Base-by-base conservation (phyloP, 2,797 vertebrate genomes). In the Anguilla anguilla region DNA sequence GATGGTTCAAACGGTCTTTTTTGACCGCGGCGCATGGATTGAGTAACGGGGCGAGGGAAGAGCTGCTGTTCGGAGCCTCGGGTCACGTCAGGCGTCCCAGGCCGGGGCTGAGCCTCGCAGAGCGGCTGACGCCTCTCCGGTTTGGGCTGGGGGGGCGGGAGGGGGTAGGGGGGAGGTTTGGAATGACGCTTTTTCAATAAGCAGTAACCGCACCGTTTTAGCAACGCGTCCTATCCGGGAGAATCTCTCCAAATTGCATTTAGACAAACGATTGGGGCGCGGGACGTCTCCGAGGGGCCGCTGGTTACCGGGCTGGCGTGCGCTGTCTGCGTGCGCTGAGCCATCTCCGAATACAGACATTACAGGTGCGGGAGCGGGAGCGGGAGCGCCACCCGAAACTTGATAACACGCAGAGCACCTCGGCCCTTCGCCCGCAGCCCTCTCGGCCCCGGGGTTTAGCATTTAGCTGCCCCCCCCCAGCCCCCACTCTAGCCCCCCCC, bases 121-220 rank as follows among this genome's bases (percentile, higher is more conserved):
- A 86, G 74, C 83, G 89, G 90, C 88, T 77, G 85, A n/a, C 57
- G 61, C 72, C 25, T 64, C 51, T 46, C 88, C 53, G 28, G 39
- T 19, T 46, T 25, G 3, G 35, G 35, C 35, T 35, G 35, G 35
- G 35, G 35, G 35, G 35, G 31, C n/a, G 31, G 1, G 31, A 0
- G 31, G 31, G 31, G 31, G n/a, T n/a, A n/a, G 31, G 31, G 35
- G 1, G 43, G 19, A 31, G 84, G 57, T 28, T 64, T 74, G 90
- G 89, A 93, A 91, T 90, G 91, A 92, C 90, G 85, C 88, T 93
- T 94, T 91, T 92, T 94, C 92, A 85, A 94, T 93, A 92, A 92
- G 91, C 90, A 92, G 94, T 94, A 90, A 89, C 87, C 91, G 91
- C 90, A 91, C 89, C 92, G 91, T 91, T 93, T 93, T 93, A 92